A percentile compares a stretch with the other conserved stretches of the same genome.
These are phyloP conservation scores for Acanthosepion esculentum DNA, from an alignment of 2,888 invertebrate genomes.

Conservation along the genomic window DNA sequence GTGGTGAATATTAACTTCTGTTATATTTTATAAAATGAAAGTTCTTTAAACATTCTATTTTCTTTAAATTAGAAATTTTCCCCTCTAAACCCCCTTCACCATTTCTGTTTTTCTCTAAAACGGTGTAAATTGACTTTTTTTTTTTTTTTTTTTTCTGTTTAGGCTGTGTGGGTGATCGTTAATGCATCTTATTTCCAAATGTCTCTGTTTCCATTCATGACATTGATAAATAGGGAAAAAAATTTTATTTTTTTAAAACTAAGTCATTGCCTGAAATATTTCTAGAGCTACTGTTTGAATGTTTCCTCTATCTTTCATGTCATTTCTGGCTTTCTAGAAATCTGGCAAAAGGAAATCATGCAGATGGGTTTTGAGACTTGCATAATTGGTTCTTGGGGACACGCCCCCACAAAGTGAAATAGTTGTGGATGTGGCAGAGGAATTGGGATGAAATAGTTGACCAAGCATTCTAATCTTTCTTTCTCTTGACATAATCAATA, in stretches of 20 bases:
- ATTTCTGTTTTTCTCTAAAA: background rate
- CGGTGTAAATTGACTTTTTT: background rate
- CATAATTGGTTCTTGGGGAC: background rate
- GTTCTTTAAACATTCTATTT: background rate
- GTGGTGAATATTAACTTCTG: background rate
- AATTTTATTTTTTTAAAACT: background rate
- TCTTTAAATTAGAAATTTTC: background rate
- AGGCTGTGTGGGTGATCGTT: background rate
- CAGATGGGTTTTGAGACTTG: background rate
- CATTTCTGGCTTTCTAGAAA: background rate
- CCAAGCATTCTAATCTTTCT: conserved; percentile 33
- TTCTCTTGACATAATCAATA: conserved; percentile 23
- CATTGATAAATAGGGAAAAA: background rate
- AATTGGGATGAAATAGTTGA: background rate
- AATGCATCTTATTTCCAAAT: background rate
- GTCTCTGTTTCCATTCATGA: background rate
- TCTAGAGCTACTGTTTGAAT: background rate
- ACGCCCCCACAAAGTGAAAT: background rate
- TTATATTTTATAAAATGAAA: background rate
- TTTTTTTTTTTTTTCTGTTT: background rate
- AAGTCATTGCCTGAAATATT: background rate
- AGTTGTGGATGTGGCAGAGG: background rate
- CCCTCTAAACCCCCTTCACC: too few relatives aligned
- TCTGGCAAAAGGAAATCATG: background rate
- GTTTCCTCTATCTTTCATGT: background rate